Evolutionary conservation across 2,888 invertebrate species (phyloP), one percentile per base, ranked within the genome.

Genomic region (Chirona hameri): DNA sequence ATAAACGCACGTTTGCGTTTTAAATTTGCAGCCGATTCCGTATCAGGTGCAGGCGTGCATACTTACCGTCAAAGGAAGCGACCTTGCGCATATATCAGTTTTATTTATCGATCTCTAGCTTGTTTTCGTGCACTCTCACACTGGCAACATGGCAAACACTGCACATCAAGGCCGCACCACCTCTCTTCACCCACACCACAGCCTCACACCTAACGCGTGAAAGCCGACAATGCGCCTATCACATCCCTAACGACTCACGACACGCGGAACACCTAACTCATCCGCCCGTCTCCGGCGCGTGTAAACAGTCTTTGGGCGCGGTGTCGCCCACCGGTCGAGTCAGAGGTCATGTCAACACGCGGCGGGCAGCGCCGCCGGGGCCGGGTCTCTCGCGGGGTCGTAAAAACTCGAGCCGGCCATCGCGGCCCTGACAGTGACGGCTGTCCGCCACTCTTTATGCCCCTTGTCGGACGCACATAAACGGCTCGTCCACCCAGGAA

Each of bases 341-440:
- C 76, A 76, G 24, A 46, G 76, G 76, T 31, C 76, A 76, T 76
- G 76, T 76, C 76, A 76, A 76, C 76, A 76, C 9, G 39, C 76
- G 39, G 24, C 21, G 10, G 39, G 76, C 39, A 39, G 24, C 39
- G 39, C 46, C 39, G 21, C 46, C 46, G 10, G 5, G 31, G 39
- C 21, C 31, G 39, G 14, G 24, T 46, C 76, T 9, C 24, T 24
- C 46, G 24, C 24, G 46, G 15, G 52, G 52, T 12, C 2, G 46
- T 24, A 76, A 76, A 76, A 76, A 76, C 18, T 14, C 9, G 9
- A 1, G 3, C 9, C 10, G n/a, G 14, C 29, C 14, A 24, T n/a
- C 69, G 69, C 14, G 27, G 9, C 7, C n/a, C 14, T 14, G 46
- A 15, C 72, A 18, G 72, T 12, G 27, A 12, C 76, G 24, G 76